A percentile compares a stretch with the other conserved stretches of the same genome.
Evolutionary conservation across 2,797 vertebrate genomes (phyloP).

Genomic region (Australoheros facetus): DNA sequence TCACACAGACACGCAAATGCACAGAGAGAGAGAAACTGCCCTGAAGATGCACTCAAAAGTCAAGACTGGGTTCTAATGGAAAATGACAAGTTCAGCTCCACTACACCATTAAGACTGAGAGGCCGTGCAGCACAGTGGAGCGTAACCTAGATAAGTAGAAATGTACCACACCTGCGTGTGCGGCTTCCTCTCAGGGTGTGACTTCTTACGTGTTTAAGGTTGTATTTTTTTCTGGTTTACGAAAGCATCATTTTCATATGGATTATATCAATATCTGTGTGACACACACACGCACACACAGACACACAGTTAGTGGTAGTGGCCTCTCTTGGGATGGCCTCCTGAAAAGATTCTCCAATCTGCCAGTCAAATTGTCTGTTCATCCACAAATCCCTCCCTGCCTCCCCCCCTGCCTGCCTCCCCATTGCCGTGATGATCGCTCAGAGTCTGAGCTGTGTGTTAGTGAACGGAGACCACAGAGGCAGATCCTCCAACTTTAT

Average conservation of each 20-base stretch:
- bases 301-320: neutral
- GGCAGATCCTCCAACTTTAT: neutral
- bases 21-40: neutral
- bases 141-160: neutral
- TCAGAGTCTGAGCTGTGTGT: neutral
- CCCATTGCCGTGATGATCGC: neutral
- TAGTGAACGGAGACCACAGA: neutral
- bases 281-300: accelerated
- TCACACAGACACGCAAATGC: neutral
- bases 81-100: conserved; percentile 21
- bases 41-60: conserved; percentile 47
- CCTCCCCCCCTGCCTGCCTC: neutral
- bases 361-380: conserved; percentile 39
- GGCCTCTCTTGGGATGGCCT: neutral
- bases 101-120: neutral
- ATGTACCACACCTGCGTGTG: neutral
- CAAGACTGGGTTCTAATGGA: conserved; percentile 31
- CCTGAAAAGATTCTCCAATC: conserved; percentile 32
- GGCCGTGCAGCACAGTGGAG: neutral
- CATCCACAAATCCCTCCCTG: conserved; percentile 18
- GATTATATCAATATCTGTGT: neutral
- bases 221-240: neutral
- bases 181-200: neutral
- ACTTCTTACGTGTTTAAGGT: neutral
- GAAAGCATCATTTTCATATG: neutral